phyloP scores from a whole-genome alignment of 2,888 invertebrate genomes.

The Spilarctia lutea region DNA sequence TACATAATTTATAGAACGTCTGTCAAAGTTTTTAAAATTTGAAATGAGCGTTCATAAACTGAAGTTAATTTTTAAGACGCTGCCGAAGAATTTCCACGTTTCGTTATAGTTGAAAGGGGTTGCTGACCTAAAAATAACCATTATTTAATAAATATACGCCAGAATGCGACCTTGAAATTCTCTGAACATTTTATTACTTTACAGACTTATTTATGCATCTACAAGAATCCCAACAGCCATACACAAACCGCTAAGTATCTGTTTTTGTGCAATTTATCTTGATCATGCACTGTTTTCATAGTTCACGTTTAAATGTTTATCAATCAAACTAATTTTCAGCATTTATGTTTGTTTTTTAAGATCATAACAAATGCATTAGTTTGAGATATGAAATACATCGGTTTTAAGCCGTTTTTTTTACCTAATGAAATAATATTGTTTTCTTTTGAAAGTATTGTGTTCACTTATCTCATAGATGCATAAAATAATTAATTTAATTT shows the following conservation, averaged over 20 bases:
- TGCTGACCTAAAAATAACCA: conserved; percentile 22
- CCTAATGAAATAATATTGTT: not conserved
- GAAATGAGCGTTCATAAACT: not conserved
- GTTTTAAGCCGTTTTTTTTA: not conserved
- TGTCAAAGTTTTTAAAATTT: not conserved
- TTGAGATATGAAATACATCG: not conserved
- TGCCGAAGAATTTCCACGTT: not conserved
- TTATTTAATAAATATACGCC: conserved; percentile 26
- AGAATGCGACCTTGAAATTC: conserved; percentile 34
- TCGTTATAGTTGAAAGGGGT: conserved; percentile 1
- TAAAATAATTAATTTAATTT: not conserved
- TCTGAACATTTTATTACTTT: conserved; percentile 39
- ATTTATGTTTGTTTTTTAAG: no score
- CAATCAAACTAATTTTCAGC: not conserved
- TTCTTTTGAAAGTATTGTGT: not conserved
- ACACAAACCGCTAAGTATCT: conserved; percentile 22
- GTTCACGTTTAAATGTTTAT: not conserved
- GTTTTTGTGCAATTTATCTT: conserved; percentile 42
- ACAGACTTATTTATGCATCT: conserved; percentile 27
- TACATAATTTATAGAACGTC: not conserved
- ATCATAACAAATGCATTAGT: not conserved
- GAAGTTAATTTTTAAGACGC: not conserved
- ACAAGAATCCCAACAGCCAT: conserved; percentile 24
- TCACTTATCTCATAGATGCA: not conserved
- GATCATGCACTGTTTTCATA: conserved; percentile 30